A percentile compares a stretch with the other conserved stretches of the same genome.
Conservation (phyloP, 1,140 invertebrate genomes). For the Pogonomyrmex barbatus region DNA sequence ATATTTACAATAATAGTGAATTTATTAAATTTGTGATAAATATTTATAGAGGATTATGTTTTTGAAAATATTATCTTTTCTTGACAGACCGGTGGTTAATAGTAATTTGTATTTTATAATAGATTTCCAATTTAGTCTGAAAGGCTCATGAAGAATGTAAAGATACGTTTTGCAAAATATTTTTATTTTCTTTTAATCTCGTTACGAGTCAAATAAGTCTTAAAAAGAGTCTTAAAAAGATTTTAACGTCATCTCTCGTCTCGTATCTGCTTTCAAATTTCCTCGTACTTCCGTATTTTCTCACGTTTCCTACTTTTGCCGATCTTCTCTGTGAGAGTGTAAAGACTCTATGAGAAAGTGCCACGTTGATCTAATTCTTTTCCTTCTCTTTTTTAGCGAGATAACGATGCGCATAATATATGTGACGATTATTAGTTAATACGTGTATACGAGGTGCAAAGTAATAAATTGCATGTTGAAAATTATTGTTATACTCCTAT, state of each 20-base stretch:
- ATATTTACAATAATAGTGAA: neutral
- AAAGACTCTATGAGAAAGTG: slow-evolving; percentile 47
- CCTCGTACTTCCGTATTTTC: neutral
- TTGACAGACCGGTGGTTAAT: slow-evolving; percentile 47
- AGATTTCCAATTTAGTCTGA: neutral
- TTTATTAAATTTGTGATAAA: neutral
- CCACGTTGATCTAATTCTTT: slow-evolving; percentile 35
- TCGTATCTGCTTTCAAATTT: slow-evolving; percentile 42
- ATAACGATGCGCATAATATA: slow-evolving; percentile 65
- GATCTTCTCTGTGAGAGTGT: slow-evolving; percentile 28
- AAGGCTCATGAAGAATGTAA: neutral
- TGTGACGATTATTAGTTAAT: slow-evolving; percentile 11
- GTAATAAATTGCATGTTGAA: slow-evolving; percentile 46
- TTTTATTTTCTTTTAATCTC: neutral
- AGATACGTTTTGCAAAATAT: slow-evolving; percentile 13
- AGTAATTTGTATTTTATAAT: slow-evolving; percentile 31
- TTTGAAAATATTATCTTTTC: neutral
- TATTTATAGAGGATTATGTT: slow-evolving; percentile 12
- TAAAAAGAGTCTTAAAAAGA: neutral
- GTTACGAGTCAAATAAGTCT: neutral
- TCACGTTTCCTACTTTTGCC: slow-evolving; percentile 52
- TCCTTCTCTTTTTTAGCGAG: slow-evolving; percentile 30
- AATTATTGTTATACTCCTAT: slow-evolving; percentile 54
- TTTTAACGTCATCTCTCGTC: neutral
- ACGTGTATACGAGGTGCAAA: slow-evolving; percentile 23